phyloP scores from a whole-genome alignment of 2,113 vertebrate genomes.

The Xiphorhynchus elegans region DNA sequence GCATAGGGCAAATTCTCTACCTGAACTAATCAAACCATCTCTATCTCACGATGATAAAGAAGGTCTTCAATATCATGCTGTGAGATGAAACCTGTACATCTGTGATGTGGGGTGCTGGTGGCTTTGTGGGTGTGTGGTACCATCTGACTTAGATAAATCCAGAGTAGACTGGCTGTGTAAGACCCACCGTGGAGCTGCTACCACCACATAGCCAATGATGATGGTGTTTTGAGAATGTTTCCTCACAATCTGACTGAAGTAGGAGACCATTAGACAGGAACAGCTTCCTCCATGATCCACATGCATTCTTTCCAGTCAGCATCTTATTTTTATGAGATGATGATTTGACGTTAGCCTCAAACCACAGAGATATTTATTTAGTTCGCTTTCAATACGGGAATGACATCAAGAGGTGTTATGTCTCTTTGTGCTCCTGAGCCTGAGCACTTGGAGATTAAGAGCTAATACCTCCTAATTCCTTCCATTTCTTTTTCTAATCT shows the following conservation, averaged over 20 bases:
- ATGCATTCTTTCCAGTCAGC: not conserved
- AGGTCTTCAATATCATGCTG: not conserved
- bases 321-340: not conserved
- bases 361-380: not conserved
- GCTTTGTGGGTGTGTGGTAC: not conserved
- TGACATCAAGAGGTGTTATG: not conserved
- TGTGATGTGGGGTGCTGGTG: not conserved
- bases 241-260: not conserved
- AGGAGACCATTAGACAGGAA: not conserved
- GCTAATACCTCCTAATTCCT: not conserved
- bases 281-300: not conserved
- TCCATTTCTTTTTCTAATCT: not conserved
- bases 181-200: not conserved
- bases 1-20: accelerated
- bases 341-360: not conserved
- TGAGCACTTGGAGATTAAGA: not conserved
- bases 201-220: not conserved
- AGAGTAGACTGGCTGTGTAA: too few species aligned
- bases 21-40: not conserved
- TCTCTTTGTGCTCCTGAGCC: not conserved
- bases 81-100: not conserved
- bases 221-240: not conserved
- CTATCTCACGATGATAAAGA: not conserved
- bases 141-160: not conserved
- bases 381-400: not conserved